A percentile compares a stretch with the other conserved stretches of the same genome.
These are phyloP conservation scores for Phalacrocorax carbo DNA, from an alignment of 2,113 vertebrate species.

Conservation along the genomic window DNA sequence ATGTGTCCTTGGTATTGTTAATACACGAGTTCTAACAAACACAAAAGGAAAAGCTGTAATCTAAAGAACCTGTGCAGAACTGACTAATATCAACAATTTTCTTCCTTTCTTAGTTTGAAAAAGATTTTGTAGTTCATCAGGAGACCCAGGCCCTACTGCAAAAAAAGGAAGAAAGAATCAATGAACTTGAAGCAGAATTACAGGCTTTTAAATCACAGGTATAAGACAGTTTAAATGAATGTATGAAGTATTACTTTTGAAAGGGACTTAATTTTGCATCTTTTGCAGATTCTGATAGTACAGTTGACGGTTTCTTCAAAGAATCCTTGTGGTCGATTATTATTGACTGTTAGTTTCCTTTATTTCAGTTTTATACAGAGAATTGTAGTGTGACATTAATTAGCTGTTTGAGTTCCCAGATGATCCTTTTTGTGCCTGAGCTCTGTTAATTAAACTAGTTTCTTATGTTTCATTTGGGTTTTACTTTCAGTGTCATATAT, in stretches of 20 bases:
- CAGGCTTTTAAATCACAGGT: constrained; percentile 91
- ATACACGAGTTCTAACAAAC: not conserved
- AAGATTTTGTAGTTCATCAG: constrained; percentile 90
- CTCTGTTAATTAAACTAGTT: constrained; percentile 61
- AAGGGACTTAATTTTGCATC: not conserved
- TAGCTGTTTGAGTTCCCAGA: constrained; percentile 11
- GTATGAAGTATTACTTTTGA: not conserved
- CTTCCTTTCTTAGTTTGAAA: constrained; percentile 82
- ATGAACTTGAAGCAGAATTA: constrained; percentile 85
- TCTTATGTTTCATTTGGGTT: constrained; percentile 59
- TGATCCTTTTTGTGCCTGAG: constrained; percentile 28
- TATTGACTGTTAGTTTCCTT: constrained; percentile 13
- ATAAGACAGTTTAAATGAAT: constrained; percentile 46
- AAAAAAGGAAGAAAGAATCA: constrained; percentile 88
- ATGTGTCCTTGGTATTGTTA: not conserved
- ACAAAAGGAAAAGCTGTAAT: not conserved
- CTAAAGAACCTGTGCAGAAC: not conserved
- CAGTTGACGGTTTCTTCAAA: not conserved
- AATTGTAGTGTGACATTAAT: constrained; percentile 43
- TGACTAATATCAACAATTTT: not conserved
- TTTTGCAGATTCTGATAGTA: not conserved
- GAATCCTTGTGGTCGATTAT: not conserved
- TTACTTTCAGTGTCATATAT: constrained; percentile 61
- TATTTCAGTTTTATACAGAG: constrained; percentile 29
- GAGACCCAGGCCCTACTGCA: constrained; percentile 86